Percentiles rank a stretch among this genome's conserved stretches.
Evolutionary conservation across 2,113 vertebrate genomes (phyloP).

Genomic region (Gallinago paraguaiae): DNA sequence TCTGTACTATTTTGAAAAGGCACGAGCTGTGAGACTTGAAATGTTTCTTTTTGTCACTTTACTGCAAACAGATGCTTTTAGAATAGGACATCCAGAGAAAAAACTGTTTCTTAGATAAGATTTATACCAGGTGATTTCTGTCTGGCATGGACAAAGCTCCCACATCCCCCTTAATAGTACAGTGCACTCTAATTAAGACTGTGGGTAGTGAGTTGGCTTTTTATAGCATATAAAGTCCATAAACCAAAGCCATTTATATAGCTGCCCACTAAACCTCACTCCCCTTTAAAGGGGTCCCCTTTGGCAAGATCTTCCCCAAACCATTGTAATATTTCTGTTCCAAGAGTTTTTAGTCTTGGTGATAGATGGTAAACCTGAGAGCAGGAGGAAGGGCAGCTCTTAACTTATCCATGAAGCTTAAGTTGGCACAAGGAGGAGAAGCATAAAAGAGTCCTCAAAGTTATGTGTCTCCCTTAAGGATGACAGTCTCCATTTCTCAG

Average conservation of each 20-base stretch:
- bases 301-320: not conserved
- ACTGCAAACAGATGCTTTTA: not conserved
- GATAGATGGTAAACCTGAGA: not conserved
- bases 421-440: not conserved
- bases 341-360: not conserved
- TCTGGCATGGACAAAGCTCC: not conserved
- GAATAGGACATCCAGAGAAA: not conserved
- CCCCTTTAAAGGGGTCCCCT: not conserved
- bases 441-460: not conserved
- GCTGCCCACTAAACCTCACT: conserved; percentile 23
- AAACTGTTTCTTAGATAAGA: not conserved
- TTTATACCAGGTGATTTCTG: not conserved
- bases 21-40: not conserved
- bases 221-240: conserved; percentile 7
- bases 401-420: not conserved
- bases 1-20: not conserved
- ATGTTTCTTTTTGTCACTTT: not conserved
- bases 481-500: not conserved
- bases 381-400: not conserved
- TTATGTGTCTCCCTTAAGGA: not conserved
- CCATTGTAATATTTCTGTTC: not conserved
- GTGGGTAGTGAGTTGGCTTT: conserved; percentile 21
- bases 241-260: conserved; percentile 34
- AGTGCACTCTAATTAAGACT: conserved; percentile 30
- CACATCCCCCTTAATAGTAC: not conserved